A percentile compares a stretch with the other conserved stretches of the same genome.
phyloP scores from a whole-genome alignment of 1,140 invertebrate species.

The Lutraria rhynchaena region DNA sequence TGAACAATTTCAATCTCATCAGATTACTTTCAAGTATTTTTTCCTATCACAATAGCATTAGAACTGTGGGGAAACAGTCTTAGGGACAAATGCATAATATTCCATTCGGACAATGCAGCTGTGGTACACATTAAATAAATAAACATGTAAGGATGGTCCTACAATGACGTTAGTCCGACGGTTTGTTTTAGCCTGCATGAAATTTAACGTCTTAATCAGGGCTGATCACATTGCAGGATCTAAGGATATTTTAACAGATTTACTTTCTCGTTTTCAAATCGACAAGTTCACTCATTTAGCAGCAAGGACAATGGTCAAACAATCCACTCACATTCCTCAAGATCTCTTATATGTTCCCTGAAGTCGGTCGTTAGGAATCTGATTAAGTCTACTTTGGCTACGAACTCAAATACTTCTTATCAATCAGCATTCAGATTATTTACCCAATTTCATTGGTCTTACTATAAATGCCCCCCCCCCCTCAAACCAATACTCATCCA shows the following conservation, averaged over 20 bases:
- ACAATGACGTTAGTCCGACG: slow-evolving; percentile 56
- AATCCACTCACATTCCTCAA: background rate
- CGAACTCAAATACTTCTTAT: background rate
- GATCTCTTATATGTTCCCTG: background rate
- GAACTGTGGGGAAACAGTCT: slow-evolving; percentile 48
- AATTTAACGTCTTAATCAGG: slow-evolving; percentile 42
- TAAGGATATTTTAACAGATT: slow-evolving; percentile 43
- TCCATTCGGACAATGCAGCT: slow-evolving; percentile 58
- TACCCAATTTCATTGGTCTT: background rate
- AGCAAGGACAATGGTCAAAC: background rate
- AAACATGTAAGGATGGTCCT: slow-evolving; percentile 15
- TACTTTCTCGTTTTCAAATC: slow-evolving; percentile 56
- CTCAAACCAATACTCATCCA: background rate
- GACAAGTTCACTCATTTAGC: slow-evolving; percentile 3
- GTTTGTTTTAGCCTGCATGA: slow-evolving; percentile 40
- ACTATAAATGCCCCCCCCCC: background rate
- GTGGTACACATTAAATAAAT: slow-evolving; percentile 61
- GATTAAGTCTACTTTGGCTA: background rate
- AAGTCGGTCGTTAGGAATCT: background rate
- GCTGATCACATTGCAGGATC: slow-evolving; percentile 51
- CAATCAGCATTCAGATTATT: background rate
- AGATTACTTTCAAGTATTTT: slow-evolving; percentile 43
- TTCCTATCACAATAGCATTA: slow-evolving; percentile 46
- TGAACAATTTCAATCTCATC: background rate
- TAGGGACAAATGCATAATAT: slow-evolving; percentile 28